Conservation (phyloP, 2,888 invertebrate species). For the Nemotelus pantherinus region DNA sequence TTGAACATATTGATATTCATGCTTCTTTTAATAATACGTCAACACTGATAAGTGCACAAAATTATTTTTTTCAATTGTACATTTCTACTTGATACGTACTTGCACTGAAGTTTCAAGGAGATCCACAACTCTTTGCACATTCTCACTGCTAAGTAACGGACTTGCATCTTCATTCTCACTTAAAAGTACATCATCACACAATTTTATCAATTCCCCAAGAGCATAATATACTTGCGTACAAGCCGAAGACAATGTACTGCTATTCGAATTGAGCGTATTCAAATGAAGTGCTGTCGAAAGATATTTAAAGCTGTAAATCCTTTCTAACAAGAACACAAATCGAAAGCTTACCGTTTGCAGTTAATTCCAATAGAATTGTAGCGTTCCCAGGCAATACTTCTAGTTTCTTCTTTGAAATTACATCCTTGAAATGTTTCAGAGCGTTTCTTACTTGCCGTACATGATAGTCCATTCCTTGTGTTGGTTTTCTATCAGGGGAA, state of each 20-base stretch:
- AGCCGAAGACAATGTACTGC: conserved; percentile 69
- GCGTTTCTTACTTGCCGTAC: conserved; percentile 80
- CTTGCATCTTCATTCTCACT: conserved; percentile 70
- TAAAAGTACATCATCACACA: conserved; percentile 88
- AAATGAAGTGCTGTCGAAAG: conserved; percentile 60
- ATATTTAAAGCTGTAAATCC: background rate
- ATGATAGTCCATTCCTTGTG: conserved; percentile 78
- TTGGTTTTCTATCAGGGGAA: conserved; percentile 70
- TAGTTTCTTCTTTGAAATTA: conserved; percentile 88
- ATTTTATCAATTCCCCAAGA: conserved; percentile 84
- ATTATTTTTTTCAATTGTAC: background rate
- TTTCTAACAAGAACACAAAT: background rate
- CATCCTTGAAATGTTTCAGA: conserved; percentile 90
- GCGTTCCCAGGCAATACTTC: conserved; percentile 95
- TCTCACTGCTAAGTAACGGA: conserved; percentile 68
- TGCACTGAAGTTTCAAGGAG: conserved; percentile 78
- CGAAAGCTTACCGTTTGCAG: conserved; percentile 73
- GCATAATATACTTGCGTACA: conserved; percentile 88
- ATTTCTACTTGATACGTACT: conserved; percentile 61
- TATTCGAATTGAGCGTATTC: conserved; percentile 63
- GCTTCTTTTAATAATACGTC: background rate
- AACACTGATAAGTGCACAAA: background rate
- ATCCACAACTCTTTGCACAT: conserved; percentile 75
- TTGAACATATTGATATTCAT: background rate
- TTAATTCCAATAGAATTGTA: conserved; percentile 91